Base-by-base conservation (phyloP, 2,113 vertebrate species). In the Alosa alosa region DNA sequence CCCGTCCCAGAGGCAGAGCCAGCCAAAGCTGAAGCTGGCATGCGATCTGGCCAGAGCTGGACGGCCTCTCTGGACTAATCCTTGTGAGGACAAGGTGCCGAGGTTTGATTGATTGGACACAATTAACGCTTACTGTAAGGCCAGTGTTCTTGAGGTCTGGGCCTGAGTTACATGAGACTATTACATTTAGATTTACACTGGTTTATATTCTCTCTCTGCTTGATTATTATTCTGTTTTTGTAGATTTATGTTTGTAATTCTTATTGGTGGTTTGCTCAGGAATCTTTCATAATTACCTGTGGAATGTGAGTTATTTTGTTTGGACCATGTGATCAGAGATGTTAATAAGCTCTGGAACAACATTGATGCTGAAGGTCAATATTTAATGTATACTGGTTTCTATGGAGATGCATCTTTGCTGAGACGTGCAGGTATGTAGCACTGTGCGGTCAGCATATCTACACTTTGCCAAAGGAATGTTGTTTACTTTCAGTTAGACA, bases 391-490 rank as follows among this genome's bases (percentile, higher is more conserved):
- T 78, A 36, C 15, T 36, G 11, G 72, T 78, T 10, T 78, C 72
- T 10, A 78, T 78, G 72, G 72, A 39, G 72, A 60, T 44, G 10
- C 25, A 17, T 36, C 11, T 39, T 31, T 78, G 72, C 72, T 78
- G 72, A 78, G 68, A 20, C 18, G 78, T 39, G 84, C 41, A 86
- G 83, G 47, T 83, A 88, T 87, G 52, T 85, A 10, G 49, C 49
- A 18, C 31, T 39, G 46, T 45, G 78, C 60, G 22, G 82, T 31
- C 81, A 86, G 68, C 81, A 82, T 84, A 50, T 39, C 49, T 25
- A 45, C 72, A 78, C 72, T 46, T 81, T 36, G 25, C 50, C 50
- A 18, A 84, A 5, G 13, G 47, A 81, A 1, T 22, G 72, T 17
- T 36, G 36, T 78, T 78, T 78, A 78, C 72, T 36, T 41, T 15